Evolutionary conservation across 2,797 vertebrate genomes (phyloP).

Genomic region (Gallinago stenura): DNA sequence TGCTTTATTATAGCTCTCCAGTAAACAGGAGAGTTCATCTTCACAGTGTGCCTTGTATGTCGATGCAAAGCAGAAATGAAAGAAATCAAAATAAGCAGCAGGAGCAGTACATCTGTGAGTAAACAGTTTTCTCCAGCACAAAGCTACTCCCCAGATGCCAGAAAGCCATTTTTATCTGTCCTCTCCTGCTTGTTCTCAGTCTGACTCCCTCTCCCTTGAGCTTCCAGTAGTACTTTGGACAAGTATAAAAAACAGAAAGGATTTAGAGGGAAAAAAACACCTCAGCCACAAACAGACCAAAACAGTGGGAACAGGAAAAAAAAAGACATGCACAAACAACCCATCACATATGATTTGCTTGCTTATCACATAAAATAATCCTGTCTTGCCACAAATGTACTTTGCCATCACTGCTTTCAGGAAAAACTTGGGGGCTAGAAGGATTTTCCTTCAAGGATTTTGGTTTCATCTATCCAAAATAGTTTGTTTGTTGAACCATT

Average conservation of each 20-base stretch:
- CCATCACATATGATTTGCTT: neutral
- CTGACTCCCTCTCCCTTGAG: neutral
- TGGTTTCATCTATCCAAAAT: neutral
- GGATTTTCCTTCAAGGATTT: neutral
- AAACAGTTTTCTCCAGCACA: neutral
- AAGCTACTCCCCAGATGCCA: neutral
- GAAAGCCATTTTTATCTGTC: neutral
- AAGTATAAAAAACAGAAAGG: neutral
- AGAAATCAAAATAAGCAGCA: neutral
- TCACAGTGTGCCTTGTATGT: neutral
- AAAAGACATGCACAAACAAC: neutral
- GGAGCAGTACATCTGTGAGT: neutral
- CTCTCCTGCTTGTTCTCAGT: neutral
- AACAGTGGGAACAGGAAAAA: neutral
- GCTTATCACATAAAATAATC: neutral
- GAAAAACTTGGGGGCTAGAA: neutral
- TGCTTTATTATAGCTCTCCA: neutral
- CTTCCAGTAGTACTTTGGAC: neutral
- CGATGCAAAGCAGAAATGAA: conserved; percentile 24
- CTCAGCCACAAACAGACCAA: neutral
- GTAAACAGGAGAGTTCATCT: neutral
- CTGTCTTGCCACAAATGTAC: neutral
- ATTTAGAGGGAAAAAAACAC: neutral
- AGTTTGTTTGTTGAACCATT: neutral
- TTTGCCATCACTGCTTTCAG: neutral